Base-by-base conservation (phyloP, 2,888 invertebrate genomes). In the Nephrotoma guestfalica region DNA sequence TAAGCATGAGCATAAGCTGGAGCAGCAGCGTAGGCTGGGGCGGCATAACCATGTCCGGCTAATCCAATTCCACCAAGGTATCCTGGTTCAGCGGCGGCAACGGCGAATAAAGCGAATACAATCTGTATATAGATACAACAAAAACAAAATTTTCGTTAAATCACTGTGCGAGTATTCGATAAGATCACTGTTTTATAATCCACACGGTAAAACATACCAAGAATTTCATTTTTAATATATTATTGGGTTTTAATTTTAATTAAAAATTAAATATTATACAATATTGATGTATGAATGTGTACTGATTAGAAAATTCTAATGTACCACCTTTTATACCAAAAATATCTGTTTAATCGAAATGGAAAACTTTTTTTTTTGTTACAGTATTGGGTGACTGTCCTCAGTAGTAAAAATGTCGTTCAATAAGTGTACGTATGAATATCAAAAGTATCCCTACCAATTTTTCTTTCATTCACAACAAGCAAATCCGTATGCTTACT, bases 61-160 rank as follows among this genome's bases (percentile, higher is more conserved):
- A 71, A 71, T 71, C 71, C 71, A 30, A 71, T 9, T 87, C 88
- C 47, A 7, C 87, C 87, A 41, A 90, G 87, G n/a, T 89, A 88
- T 87, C 89, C 91, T 84, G 91, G 91, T 85, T 89, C 89, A 42
- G 91, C 89, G 57, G 88, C 86, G 41, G 88, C 87, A 43, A 87
- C 87, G 41, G 89, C 89, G 41, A 89, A 87, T 84, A 89, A 88
- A 86, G 88, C 88, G 86, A 88, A 88, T 86, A 91, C 88, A 88
- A 91, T 89, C 91, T 91, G 86, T 4, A 87, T 87, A 86, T 86
- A 86, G 6, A 51, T 45, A n/a, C 43, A 71, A 71, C 30, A 71
- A 71, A 71, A 30, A 30, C 30, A 9, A 71, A 30, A 71, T 71
- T 30, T 30, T 30, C n/a, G 71, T 30, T 30, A 57, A 30, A 11